Base-by-base conservation (phyloP, 2,797 vertebrate genomes). In the Scleropages formosus region DNA sequence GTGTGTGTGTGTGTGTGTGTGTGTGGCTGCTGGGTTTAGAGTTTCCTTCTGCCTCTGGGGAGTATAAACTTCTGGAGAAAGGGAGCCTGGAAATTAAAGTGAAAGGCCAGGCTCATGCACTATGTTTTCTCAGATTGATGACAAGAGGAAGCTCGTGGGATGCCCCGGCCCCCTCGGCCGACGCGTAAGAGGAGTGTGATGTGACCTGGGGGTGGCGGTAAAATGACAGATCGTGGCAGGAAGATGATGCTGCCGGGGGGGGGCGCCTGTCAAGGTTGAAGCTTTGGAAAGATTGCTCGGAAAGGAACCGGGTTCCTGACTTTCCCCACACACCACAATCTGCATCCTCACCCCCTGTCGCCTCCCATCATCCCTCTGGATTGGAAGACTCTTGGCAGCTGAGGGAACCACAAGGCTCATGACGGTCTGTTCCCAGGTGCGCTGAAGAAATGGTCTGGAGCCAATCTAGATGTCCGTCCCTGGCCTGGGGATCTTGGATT, bases 1-100 rank as follows among this genome's bases (percentile, higher is more conserved):
- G n/a, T n/a, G n/a, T 58, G 65, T 75, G 72, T 85, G 92, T 91
- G 88, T 90, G 86, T 91, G 86, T 87, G 90, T 90, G 89, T n/a
- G n/a, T n/a, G n/a, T n/a, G n/a, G n/a, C n/a, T n/a, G 66, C 3
- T 46, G 9, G 9, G 11, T 10, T 44, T 13, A 47, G 44, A 15
- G 11, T 46, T 47, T 47, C 44, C 18, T 47, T 46, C 44, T 67
- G 44, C 47, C n/a, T 39, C 31, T 6, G 2, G 6, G 31, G 6
- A 2, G 31, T 6, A 31, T 31, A 39, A 39, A 39, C 31, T 39
- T 39, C 2, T 39, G 39, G 31, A 6, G 31, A 39, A 6, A 39
- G 31, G 16, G 44, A 11, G 39, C 31, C 6, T 22, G 46, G 39
- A 49, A 68, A 70, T 18, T 13, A 69, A 69, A 22, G 22, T 26